Base-by-base conservation (phyloP, 2,888 invertebrate genomes). In the Arrhopalites spinosus region DNA sequence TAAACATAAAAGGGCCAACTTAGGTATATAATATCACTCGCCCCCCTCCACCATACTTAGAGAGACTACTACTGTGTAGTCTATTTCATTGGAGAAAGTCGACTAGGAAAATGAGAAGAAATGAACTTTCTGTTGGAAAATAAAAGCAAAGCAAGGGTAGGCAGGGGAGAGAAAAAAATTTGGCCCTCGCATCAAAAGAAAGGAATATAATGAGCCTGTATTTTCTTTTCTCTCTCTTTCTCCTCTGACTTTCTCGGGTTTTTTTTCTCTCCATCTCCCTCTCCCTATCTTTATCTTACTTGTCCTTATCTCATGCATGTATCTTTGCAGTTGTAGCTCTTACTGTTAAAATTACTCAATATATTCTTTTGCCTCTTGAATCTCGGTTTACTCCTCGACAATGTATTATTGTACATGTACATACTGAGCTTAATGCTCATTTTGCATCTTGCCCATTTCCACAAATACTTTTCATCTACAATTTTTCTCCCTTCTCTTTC, bases 61-160 rank as follows among this genome's bases (percentile, higher is more conserved):
- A n/a, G n/a, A n/a, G n/a, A n/a, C n/a, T n/a, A n/a, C 2, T 59
- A 20, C 59, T 25, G 20, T 1, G 23, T 23, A 20, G 11, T 59
- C n/a, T 25, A 30, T 36, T 67, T 15, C 43, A 56, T 59, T n/a
- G 17, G 23, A 71, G 61, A 61, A 43, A 71, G 59, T 61, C 45
- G 59, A 71, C 59, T 36, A 59, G 59, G n/a, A 36, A 71, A 71
- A 71, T 71, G 71, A 71, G 71, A 59, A 61, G 71, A 71, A 71
- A 71, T 71, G 71, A 71, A 71, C 71, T 56, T 71, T 71, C 53
- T 53, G 27, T 59, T 43, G 43, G 11, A 43, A 71, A 71, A 71
- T 71, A 61, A 71, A 71, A 71, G 61, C 36, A 56, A 8, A 30
- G 29, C 8, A 69, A 69, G 56, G 27, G 11, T n/a, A 59, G 30